These are phyloP conservation scores for Phaenicophaeus curvirostris DNA, from an alignment of 2,797 vertebrate species.

Conservation along the genomic window DNA sequence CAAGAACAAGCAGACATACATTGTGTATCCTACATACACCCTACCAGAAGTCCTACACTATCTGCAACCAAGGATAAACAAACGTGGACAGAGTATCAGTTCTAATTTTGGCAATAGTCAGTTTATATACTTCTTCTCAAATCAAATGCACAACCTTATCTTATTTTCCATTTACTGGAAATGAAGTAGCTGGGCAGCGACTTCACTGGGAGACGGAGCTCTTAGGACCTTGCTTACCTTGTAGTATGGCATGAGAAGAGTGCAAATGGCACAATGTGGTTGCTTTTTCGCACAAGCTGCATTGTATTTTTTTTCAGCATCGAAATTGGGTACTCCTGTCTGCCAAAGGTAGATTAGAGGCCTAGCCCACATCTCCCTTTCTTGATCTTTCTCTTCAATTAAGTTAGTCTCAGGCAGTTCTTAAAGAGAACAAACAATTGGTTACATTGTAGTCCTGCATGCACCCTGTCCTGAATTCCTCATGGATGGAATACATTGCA, in stretches of 20 bases:
- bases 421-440: slow-evolving; percentile 60
- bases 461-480: background rate
- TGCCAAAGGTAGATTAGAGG: slow-evolving; percentile 94
- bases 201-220: background rate
- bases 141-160: background rate
- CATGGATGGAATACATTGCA: background rate
- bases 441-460: background rate
- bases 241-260: slow-evolving; percentile 92
- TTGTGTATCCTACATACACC: accelerated
- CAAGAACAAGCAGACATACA: background rate
- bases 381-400: slow-evolving; percentile 81
- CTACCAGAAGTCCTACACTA: background rate
- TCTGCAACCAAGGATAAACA: background rate
- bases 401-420: slow-evolving; percentile 83
- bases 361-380: slow-evolving; percentile 91
- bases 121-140: background rate
- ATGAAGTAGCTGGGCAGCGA: background rate
- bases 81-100: background rate
- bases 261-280: slow-evolving; percentile 92
- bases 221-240: slow-evolving; percentile 80
- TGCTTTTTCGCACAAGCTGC: slow-evolving; percentile 81
- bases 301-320: slow-evolving; percentile 91
- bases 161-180: background rate
- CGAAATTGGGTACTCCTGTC: slow-evolving; percentile 83
- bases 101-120: background rate